Conservation (phyloP, 2,888 invertebrate genomes). For the Deilephila porcellus region DNA sequence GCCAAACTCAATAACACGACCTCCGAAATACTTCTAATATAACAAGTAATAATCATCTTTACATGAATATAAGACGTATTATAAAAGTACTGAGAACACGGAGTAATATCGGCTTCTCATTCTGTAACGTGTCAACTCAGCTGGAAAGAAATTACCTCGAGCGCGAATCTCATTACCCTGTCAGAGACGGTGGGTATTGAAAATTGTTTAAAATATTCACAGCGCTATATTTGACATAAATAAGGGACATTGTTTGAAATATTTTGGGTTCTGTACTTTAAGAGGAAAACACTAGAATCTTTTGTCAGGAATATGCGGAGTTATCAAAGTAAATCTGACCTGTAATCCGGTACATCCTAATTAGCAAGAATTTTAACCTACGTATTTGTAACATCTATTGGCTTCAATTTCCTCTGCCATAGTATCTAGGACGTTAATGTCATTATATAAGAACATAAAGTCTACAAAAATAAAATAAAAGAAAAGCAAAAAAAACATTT, state of each 20-base stretch:
- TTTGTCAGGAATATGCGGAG: too few relatives aligned
- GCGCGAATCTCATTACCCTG: slow-evolving; percentile 10
- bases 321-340: too few relatives aligned
- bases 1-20: slow-evolving; percentile 26
- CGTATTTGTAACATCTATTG: too few relatives aligned
- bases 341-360: too few relatives aligned
- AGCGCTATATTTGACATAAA: background rate
- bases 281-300: background rate
- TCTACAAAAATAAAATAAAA: slow-evolving; percentile 19
- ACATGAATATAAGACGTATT: background rate
- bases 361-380: too few relatives aligned
- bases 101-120: background rate
- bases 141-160: background rate
- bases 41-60: slow-evolving; percentile 24
- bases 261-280: too few relatives aligned
- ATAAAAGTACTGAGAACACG: background rate
- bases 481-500: slow-evolving; percentile 5
- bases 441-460: background rate
- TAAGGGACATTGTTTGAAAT: too few relatives aligned
- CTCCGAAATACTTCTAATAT: slow-evolving; percentile 24
- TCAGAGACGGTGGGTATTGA: background rate
- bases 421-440: background rate
- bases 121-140: background rate
- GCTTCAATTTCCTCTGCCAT: background rate
- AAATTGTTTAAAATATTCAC: slow-evolving; percentile 10